Conservation (phyloP, 2,113 vertebrate species). For the Stigmatopora nigra region DNA sequence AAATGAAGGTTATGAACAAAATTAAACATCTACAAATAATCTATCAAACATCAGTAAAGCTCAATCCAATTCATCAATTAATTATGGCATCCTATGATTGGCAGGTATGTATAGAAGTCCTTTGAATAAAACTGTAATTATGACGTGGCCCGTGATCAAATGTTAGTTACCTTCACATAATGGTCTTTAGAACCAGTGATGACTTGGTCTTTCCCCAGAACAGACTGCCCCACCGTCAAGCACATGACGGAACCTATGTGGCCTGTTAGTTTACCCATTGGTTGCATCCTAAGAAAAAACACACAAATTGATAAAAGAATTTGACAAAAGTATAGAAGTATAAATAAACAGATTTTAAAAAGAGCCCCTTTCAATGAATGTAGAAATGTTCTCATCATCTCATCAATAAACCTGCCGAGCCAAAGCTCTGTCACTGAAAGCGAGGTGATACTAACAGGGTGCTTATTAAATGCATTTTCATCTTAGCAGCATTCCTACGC, state of each 20-base stretch:
- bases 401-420: constrained; percentile 32
- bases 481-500: constrained; percentile 2
- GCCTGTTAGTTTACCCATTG: constrained; percentile 84
- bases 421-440: constrained; percentile 18
- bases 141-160: too few relatives aligned
- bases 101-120: too few relatives aligned
- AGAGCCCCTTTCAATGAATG: constrained; percentile 20
- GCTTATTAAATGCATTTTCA: constrained; percentile 4
- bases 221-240: constrained; percentile 83
- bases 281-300: constrained; percentile 77
- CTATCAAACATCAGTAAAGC: too few relatives aligned
- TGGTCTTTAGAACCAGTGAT: constrained; percentile 97
- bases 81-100: too few relatives aligned
- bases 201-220: constrained; percentile 85
- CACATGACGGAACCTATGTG: constrained; percentile 96
- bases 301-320: constrained; percentile 1
- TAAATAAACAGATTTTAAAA: constrained; percentile 17
- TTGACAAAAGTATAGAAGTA: background rate
- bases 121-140: too few relatives aligned
- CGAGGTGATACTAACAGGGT: background rate
- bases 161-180: constrained; percentile 83
- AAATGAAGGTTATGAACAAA: too few relatives aligned
- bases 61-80: too few relatives aligned
- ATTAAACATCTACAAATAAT: too few relatives aligned
- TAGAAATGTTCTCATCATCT: constrained; percentile 31